phyloP scores from a whole-genome alignment of 2,888 invertebrate species.

The Drosophila pseudotakahashii region DNA sequence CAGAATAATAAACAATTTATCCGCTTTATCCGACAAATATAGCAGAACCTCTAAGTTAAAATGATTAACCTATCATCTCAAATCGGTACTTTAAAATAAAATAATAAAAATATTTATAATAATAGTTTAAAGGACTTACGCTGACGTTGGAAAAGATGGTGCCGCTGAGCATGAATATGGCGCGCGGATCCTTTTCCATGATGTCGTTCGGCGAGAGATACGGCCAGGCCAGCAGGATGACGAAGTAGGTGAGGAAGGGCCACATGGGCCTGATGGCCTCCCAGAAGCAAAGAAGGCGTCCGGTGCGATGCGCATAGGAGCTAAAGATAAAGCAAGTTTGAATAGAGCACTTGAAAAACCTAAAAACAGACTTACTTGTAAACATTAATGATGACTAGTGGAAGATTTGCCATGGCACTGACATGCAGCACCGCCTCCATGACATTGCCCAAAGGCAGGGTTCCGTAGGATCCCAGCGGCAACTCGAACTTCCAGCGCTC shows the following conservation, averaged over 20 bases:
- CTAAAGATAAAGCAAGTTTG: slow-evolving; percentile 84
- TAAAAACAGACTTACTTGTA: slow-evolving; percentile 88
- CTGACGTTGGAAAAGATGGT: slow-evolving; percentile 99
- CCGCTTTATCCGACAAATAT: background rate
- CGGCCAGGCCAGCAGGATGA: slow-evolving; percentile 92
- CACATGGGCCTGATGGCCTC: slow-evolving; percentile 96
- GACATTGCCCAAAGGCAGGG: slow-evolving; percentile 89
- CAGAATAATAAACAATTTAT: background rate
- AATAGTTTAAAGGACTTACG: slow-evolving; percentile 87
- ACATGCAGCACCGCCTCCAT: slow-evolving; percentile 94
- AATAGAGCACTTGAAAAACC: background rate
- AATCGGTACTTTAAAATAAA: too few relatives aligned
- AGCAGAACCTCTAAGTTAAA: too few relatives aligned
- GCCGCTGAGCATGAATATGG: slow-evolving; percentile 94
- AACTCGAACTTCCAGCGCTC: slow-evolving; percentile 93
- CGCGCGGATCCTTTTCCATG: slow-evolving; percentile 92
- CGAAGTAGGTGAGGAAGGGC: slow-evolving; percentile 90
- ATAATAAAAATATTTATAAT: too few relatives aligned
- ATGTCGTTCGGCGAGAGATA: slow-evolving; percentile 92
- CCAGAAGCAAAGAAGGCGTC: slow-evolving; percentile 90
- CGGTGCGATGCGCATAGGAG: slow-evolving; percentile 93
- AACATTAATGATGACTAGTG: slow-evolving; percentile 95
- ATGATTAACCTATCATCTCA: too few relatives aligned
- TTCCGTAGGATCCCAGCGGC: slow-evolving; percentile 85
- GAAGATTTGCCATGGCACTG: slow-evolving; percentile 94